A percentile compares a stretch with the other conserved stretches of the same genome.
phyloP scores from a whole-genome alignment of 2,888 invertebrate genomes.

The Trisateles emortualis region DNA sequence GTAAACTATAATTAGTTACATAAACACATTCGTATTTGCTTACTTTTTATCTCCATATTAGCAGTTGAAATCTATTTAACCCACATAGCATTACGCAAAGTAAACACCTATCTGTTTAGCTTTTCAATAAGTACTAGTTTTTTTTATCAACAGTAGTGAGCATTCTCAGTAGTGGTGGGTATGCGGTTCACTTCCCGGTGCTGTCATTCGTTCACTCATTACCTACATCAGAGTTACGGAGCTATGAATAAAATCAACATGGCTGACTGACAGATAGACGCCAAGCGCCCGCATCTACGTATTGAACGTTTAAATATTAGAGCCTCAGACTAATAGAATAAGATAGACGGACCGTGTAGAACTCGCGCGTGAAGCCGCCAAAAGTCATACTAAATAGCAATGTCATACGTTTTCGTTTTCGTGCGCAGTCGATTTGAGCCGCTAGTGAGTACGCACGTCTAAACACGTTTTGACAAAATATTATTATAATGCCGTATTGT shows the following conservation, averaged over 20 bases:
- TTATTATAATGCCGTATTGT: too few species aligned
- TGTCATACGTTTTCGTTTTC: too few species aligned
- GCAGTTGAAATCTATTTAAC: slow-evolving; percentile 3
- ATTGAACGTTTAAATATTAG: background rate
- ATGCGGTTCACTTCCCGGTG: slow-evolving; percentile 20
- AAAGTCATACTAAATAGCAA: too few species aligned
- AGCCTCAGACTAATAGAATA: background rate
- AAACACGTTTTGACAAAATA: too few species aligned
- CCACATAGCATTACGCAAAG: slow-evolving; percentile 1
- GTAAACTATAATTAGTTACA: too few species aligned
- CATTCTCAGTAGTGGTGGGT: slow-evolving; percentile 11
- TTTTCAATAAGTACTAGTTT: background rate
- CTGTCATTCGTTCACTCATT: slow-evolving; percentile 9
- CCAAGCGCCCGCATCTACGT: background rate
- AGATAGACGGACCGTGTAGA: too few species aligned
- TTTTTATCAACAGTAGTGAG: background rate
- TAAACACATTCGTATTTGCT: background rate
- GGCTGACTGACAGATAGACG: slow-evolving; percentile 3
- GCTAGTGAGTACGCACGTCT: too few species aligned
- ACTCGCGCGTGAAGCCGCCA: too few species aligned
- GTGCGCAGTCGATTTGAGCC: too few species aligned
- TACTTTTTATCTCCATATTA: background rate
- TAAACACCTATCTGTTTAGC: background rate
- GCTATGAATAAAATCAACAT: slow-evolving; percentile 5
- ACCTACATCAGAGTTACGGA: slow-evolving; percentile 8